phyloP scores from a whole-genome alignment of 2,113 vertebrate genomes.

The Eupsittula cactorum region DNA sequence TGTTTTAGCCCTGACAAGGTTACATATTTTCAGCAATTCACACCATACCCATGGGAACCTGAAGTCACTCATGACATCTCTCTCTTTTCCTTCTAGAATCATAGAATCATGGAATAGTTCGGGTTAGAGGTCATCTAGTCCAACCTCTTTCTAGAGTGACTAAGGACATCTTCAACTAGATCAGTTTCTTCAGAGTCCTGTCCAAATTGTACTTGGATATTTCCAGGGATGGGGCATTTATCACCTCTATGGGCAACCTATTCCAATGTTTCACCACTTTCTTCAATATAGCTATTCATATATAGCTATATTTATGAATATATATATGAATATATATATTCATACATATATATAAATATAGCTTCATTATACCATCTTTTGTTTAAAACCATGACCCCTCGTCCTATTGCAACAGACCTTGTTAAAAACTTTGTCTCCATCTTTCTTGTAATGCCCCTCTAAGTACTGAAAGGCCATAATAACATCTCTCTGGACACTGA shows the following conservation, averaged over 20 bases:
- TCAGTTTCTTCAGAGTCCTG: neutral
- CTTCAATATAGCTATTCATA: neutral
- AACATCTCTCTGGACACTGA: neutral
- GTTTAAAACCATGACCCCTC: neutral
- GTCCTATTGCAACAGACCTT: neutral
- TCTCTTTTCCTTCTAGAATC: neutral
- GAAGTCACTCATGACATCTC: neutral
- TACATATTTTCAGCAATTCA: neutral
- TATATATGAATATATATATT: no score
- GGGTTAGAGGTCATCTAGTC: neutral
- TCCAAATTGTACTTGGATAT: neutral
- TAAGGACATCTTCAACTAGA: neutral
- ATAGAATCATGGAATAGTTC: neutral
- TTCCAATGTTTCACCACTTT: neutral
- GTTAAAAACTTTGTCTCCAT: neutral
- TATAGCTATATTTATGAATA: neutral
- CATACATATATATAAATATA: neutral
- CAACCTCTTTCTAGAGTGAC: neutral
- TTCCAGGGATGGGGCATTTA: neutral
- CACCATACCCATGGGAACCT: neutral
- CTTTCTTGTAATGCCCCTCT: neutral
- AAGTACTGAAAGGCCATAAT: neutral
- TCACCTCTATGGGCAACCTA: neutral
- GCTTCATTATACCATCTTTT: neutral
- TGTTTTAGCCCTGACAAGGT: constrained; percentile 3